Percentiles rank a stretch among this genome's conserved stretches.
Conservation (phyloP, 2,888 invertebrate genomes). For the Cistogaster globosa region DNA sequence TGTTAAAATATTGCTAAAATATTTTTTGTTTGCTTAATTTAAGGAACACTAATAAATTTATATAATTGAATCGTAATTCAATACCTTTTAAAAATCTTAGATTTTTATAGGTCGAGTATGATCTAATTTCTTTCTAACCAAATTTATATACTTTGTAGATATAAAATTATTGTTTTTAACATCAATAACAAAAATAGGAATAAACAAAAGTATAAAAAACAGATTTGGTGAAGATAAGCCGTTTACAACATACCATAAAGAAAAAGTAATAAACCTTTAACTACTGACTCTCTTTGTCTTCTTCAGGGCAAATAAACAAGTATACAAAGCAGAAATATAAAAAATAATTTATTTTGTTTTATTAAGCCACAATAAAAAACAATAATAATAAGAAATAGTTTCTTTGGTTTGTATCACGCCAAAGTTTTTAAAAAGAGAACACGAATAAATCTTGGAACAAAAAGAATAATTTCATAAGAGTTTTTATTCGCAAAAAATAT, state of each 20-base stretch:
- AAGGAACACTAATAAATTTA: too few relatives aligned
- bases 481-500: too few relatives aligned
- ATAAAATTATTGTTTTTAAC: constrained; percentile 51
- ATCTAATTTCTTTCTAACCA: constrained; percentile 1
- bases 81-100: background rate
- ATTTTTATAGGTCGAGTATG: background rate
- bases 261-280: constrained; percentile 47
- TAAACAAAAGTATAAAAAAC: constrained; percentile 34
- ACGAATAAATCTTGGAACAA: too few relatives aligned
- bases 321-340: constrained; percentile 2
- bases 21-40: too few relatives aligned
- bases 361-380: background rate
- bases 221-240: constrained; percentile 63
- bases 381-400: constrained; percentile 8
- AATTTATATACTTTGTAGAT: too few relatives aligned
- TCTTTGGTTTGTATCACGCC: background rate
- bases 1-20: too few relatives aligned
- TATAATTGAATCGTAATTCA: too few relatives aligned
- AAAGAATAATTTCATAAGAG: too few relatives aligned
- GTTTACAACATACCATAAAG: constrained; percentile 52
- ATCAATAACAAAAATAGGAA: background rate
- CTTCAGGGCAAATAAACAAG: constrained; percentile 4
- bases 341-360: background rate
- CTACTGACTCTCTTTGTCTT: constrained; percentile 29
- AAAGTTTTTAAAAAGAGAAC: too few relatives aligned